phyloP scores from a whole-genome alignment of 2,888 invertebrate species.

The Caenorhabditis sulstoni region DNA sequence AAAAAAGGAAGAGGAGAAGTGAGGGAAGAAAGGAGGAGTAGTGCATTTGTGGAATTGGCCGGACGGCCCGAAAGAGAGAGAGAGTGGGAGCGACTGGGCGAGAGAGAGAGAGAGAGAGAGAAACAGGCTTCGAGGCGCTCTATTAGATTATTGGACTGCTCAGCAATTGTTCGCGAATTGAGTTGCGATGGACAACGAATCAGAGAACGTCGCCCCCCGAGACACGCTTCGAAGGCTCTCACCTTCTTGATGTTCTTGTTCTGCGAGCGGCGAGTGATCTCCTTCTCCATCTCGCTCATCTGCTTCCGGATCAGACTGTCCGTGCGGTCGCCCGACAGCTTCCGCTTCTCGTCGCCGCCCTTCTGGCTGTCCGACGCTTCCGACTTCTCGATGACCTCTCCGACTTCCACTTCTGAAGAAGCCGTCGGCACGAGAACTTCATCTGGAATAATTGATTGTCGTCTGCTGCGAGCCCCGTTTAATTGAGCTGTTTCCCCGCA shows the following conservation, averaged over 20 bases:
- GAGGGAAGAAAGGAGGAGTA: slow-evolving; percentile 21
- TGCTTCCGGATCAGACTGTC: slow-evolving; percentile 84
- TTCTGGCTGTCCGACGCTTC: slow-evolving; percentile 20
- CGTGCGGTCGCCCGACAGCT: slow-evolving; percentile 66
- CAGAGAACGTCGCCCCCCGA: background rate
- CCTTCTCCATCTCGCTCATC: slow-evolving; percentile 87
- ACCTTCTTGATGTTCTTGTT: slow-evolving; percentile 80
- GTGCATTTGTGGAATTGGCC: slow-evolving; percentile 41
- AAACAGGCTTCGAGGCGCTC: slow-evolving; percentile 4
- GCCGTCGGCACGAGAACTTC: slow-evolving; percentile 24
- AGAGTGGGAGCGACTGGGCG: slow-evolving; percentile 2
- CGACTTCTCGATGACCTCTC: slow-evolving; percentile 24
- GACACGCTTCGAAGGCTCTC: slow-evolving; percentile 11
- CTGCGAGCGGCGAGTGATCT: slow-evolving; percentile 84
- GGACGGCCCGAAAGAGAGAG: background rate
- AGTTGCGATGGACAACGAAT: slow-evolving; percentile 8
- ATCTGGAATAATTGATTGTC: slow-evolving; percentile 25
- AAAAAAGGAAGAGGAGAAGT: slow-evolving; percentile 1
- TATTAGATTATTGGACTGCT: slow-evolving; percentile 36
- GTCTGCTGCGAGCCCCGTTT: background rate
- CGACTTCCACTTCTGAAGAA: slow-evolving; percentile 24
- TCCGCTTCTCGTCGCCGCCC: slow-evolving; percentile 49
- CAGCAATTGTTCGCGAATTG: slow-evolving; percentile 23
- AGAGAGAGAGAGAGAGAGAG: slow-evolving; percentile 36
- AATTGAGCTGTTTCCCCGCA: background rate